Evolutionary conservation across 2,797 vertebrate genomes (phyloP).

Genomic region (Squalus acanthias): DNA sequence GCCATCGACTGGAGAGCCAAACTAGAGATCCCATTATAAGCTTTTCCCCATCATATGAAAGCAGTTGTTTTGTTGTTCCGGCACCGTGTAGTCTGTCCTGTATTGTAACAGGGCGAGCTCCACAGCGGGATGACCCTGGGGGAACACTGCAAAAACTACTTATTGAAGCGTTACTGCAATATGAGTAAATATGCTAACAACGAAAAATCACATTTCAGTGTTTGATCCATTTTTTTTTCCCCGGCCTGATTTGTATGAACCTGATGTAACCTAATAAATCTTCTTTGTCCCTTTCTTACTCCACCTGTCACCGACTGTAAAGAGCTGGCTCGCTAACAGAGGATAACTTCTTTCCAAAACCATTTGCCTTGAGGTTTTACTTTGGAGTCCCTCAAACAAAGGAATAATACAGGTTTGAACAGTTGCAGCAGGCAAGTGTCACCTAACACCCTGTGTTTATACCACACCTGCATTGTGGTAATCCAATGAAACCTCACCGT

Average conservation of each 20-base stretch:
- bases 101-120: not conserved
- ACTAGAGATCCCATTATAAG: too few species aligned
- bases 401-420: not conserved
- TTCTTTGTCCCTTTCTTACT: not conserved
- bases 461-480: conserved; percentile 25
- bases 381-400: not conserved
- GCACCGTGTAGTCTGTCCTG: not conserved
- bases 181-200: not conserved
- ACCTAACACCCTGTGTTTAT: not conserved
- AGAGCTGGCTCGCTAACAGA: not conserved
- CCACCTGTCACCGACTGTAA: not conserved
- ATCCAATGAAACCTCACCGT: not conserved
- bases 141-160: not conserved
- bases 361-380: conserved; percentile 1
- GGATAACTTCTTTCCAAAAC: not conserved
- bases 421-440: not conserved
- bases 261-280: not conserved
- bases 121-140: not conserved
- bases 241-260: not conserved
- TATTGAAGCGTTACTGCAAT: not conserved
- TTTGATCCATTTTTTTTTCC: not conserved
- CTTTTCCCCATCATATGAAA: too few species aligned
- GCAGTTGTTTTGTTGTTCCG: not conserved
- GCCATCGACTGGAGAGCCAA: too few species aligned
- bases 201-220: not conserved